Evolutionary conservation across 1,140 invertebrate genomes (phyloP).

Genomic region (Bombyx mori): DNA sequence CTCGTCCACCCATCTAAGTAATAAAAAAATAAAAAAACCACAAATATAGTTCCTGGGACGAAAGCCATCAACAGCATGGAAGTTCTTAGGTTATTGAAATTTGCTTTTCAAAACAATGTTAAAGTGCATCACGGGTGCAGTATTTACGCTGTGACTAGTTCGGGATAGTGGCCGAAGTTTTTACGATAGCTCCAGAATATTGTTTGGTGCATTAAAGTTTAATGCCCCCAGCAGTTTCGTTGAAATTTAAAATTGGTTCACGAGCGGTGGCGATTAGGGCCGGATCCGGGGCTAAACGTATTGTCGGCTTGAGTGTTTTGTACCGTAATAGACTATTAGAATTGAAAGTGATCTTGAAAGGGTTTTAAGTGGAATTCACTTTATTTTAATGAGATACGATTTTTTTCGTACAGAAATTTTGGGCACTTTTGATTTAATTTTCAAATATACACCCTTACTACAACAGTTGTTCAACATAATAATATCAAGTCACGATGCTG

Average conservation of each 20-base stretch:
- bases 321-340: not conserved
- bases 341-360: not conserved
- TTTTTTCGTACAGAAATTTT: no score
- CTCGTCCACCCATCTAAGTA: no score
- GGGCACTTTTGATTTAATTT: no score
- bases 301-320: no score
- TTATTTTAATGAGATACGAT: no score
- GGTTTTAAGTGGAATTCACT: no score
- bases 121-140: slow-evolving; percentile 41
- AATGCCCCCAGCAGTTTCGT: slow-evolving; percentile 31
- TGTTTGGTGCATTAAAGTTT: slow-evolving; percentile 61
- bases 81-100: slow-evolving; percentile 57
- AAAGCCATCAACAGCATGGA: slow-evolving; percentile 24
- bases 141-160: slow-evolving; percentile 32
- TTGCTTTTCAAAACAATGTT: slow-evolving; percentile 54
- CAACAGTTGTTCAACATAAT: no score
- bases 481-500: no score
- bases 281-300: not conserved
- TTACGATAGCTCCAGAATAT: slow-evolving; percentile 52
- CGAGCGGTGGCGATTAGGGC: slow-evolving; percentile 21
- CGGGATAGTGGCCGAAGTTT: slow-evolving; percentile 51
- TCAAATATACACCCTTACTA: no score
- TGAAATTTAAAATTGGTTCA: slow-evolving; percentile 32
- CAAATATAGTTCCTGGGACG: no score
- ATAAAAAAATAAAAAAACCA: no score